Conservation (phyloP, 2,113 vertebrate genomes). For the Neolamprologus longior region DNA sequence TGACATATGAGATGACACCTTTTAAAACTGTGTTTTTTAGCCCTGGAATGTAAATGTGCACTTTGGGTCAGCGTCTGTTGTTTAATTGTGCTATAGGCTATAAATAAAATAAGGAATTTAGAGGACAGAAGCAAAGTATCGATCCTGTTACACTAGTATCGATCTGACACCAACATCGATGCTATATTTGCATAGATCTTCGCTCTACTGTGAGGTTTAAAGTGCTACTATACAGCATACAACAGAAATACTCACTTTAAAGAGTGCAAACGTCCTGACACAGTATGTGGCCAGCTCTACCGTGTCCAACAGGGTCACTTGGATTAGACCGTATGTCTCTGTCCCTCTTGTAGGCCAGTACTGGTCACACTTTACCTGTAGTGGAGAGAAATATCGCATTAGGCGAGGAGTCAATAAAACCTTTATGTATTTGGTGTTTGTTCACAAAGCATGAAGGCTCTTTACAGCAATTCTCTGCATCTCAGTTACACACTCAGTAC, state of each 20-base stretch:
- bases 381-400: not conserved
- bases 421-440: not conserved
- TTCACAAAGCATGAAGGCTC: not conserved
- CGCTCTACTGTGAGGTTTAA: not conserved
- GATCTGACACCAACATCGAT: not conserved
- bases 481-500: not conserved
- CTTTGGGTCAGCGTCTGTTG: not conserved
- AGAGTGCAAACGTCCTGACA: constrained; percentile 95
- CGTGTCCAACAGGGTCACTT: constrained; percentile 91
- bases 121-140: not conserved
- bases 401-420: not conserved
- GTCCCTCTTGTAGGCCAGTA: constrained; percentile 97
- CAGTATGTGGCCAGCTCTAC: constrained; percentile 96
- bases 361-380: constrained; percentile 96
- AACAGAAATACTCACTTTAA: constrained; percentile 78
- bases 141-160: not conserved
- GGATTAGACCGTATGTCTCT: constrained; percentile 92
- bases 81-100: not conserved
- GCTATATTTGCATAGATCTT: not conserved
- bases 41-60: not conserved
- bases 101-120: not conserved
- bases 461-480: not conserved
- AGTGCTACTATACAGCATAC: not conserved
- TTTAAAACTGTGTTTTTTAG: not conserved
- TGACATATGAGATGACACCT: not conserved